Evolutionary conservation across 2,888 invertebrate genomes (phyloP).

Genomic region (Mesorhabditis spiculigera): DNA sequence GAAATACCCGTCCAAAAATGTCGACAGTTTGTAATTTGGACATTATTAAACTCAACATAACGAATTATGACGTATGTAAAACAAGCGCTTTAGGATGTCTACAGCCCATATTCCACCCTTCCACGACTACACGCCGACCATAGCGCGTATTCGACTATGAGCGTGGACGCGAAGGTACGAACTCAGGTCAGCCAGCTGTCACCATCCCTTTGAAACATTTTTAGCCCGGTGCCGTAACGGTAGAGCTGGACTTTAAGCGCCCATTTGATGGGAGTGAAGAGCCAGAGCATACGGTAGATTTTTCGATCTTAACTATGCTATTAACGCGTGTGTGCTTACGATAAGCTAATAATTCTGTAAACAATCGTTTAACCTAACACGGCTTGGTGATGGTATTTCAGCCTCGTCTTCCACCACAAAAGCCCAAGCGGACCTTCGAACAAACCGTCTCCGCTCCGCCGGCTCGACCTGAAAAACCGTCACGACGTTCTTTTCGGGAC

Average conservation of each 20-base stretch:
- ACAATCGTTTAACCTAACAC: background rate
- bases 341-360: background rate
- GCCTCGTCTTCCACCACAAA: background rate
- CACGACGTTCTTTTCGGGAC: background rate
- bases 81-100: conserved; percentile 4
- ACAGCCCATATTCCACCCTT: background rate
- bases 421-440: background rate
- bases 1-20: no score
- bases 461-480: background rate
- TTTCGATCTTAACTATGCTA: no score
- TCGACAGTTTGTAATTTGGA: no score
- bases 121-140: conserved; percentile 3
- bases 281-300: no score
- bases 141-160: background rate
- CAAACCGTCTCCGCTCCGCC: background rate
- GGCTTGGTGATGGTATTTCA: background rate
- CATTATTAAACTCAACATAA: no score
- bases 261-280: background rate
- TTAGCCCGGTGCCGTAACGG: conserved; percentile 1
- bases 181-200: background rate
- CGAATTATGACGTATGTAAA: background rate
- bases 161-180: background rate
- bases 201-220: background rate
- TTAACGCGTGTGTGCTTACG: background rate
- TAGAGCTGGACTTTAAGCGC: conserved; percentile 1